These are phyloP conservation scores for Euura saliciscinereae DNA, from an alignment of 1,140 invertebrate species.

Conservation along the genomic window DNA sequence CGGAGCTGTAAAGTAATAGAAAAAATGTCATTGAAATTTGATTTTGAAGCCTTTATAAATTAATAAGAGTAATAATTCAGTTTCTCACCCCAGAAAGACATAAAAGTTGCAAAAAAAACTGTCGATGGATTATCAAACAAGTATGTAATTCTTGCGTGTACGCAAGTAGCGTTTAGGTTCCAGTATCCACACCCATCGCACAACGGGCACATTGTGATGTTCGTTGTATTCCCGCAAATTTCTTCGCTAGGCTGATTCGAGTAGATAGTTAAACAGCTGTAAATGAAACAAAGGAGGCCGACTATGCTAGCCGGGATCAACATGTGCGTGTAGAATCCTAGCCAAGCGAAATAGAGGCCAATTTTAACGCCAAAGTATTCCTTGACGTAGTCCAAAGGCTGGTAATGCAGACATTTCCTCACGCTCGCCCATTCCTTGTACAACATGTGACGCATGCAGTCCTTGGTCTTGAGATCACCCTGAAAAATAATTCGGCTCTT, in stretches of 20 bases:
- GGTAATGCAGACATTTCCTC: slow-evolving; percentile 80
- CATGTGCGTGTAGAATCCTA: slow-evolving; percentile 96
- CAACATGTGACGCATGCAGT: slow-evolving; percentile 77
- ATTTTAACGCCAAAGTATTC: slow-evolving; percentile 96
- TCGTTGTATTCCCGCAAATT: slow-evolving; percentile 72
- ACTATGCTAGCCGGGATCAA: slow-evolving; percentile 86
- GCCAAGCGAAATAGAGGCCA: slow-evolving; percentile 94
- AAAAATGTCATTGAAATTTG: slow-evolving; percentile 29
- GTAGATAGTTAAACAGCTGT: slow-evolving; percentile 77
- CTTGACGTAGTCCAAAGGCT: slow-evolving; percentile 87
- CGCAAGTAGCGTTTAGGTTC: slow-evolving; percentile 85
- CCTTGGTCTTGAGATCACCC: slow-evolving; percentile 73
- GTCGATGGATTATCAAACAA: slow-evolving; percentile 95
- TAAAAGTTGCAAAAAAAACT: slow-evolving; percentile 93
- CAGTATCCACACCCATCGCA: slow-evolving; percentile 90
- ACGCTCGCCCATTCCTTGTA: slow-evolving; percentile 88
- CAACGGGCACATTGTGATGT: slow-evolving; percentile 81
- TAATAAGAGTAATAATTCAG: background rate
- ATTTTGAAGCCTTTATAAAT: background rate
- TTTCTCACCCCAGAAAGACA: slow-evolving; percentile 91
- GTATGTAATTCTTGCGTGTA: slow-evolving; percentile 87
- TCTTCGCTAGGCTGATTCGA: slow-evolving; percentile 80
- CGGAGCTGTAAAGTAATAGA: slow-evolving; percentile 63
- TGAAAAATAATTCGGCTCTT: slow-evolving; percentile 38
- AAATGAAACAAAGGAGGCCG: slow-evolving; percentile 82